A percentile compares a stretch with the other conserved stretches of the same genome.
phyloP scores from a whole-genome alignment of 2,888 invertebrate species.

The Alsophila aescularia region DNA sequence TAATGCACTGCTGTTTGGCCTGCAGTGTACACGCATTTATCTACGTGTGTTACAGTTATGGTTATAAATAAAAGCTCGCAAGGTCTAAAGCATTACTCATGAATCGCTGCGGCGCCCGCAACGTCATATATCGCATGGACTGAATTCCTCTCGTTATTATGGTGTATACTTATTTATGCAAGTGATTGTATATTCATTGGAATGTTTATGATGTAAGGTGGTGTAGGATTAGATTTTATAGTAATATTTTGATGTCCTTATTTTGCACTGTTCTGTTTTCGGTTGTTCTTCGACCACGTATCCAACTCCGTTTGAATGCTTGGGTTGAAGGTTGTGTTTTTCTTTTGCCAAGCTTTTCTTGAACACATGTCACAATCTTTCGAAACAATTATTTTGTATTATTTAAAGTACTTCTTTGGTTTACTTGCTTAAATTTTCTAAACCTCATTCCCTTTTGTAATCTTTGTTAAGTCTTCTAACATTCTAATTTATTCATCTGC shows the following conservation, averaged over 20 bases:
- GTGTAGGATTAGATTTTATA: conserved; percentile 34
- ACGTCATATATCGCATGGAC: conserved; percentile 37
- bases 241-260: conserved; percentile 28
- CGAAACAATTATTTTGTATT: no score
- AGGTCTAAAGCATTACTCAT: conserved; percentile 65
- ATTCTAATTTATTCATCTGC: no score
- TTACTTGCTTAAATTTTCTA: no score
- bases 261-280: conserved; percentile 4
- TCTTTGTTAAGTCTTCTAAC: no score
- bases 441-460: no score
- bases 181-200: conserved; percentile 54
- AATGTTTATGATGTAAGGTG: conserved; percentile 46
- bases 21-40: conserved; percentile 63
- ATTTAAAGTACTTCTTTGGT: no score
- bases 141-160: conserved; percentile 40
- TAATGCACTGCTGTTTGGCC: conserved; percentile 40
- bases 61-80: conserved; percentile 66
- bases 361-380: no score
- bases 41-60: conserved; percentile 72
- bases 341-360: no score
- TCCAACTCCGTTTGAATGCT: no score
- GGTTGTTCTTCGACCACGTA: no score
- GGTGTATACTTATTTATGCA: conserved; percentile 45
- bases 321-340: no score
- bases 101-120: conserved; percentile 48